Evolutionary conservation across 2,888 invertebrate species (phyloP), one percentile per base, ranked within the genome.

Genomic region (Drosophila hamatofila): DNA sequence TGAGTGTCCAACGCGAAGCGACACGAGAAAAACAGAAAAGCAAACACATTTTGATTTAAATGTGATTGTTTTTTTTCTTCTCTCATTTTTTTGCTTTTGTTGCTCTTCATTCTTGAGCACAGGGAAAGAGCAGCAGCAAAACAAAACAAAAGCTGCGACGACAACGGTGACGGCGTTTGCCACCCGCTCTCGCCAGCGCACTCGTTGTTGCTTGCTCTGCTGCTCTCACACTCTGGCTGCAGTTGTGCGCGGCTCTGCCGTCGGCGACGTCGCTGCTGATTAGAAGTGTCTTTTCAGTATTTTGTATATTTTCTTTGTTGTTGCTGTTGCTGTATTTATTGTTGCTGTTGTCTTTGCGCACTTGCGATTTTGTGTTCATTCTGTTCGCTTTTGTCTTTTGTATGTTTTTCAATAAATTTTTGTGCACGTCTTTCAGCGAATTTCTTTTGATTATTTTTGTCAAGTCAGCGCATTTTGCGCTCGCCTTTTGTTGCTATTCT

Each of bases 351-450:
- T 52, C 49, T 67, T 66, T 66, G 78, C 66, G 72, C 66, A 44
- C 61, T 74, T 72, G 35, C 30, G 18, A 51, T 72, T 70, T 81
- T 52, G 33, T 52, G 33, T 52, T 64, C 63, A 56, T 75, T 66
- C 48, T 61, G 35, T 73, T 56, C 49, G 41, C 49, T 56, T 72
- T 74, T 77, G 67, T 75, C 69, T 79, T 84, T 69, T 73, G 71
- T 82, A 66, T 80, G 61, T 78, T 83, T 88, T 88, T 88, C 79
- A 89, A 89, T 89, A 84, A 80, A 57, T 80, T 77, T 75, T 84
- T 78, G 66, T 86, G 74, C 77, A 88, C 83, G 83, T 83, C 80
- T 88, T 76, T 70, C 67, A 68, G 64, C 76, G 80, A 76, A 79
- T 81, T 82, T 72, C 72, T 83, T 83, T 76, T 77, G 73, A 85